Base-by-base conservation (phyloP, 2,888 invertebrate species). In the Drosophila nr. perissopoda region DNA sequence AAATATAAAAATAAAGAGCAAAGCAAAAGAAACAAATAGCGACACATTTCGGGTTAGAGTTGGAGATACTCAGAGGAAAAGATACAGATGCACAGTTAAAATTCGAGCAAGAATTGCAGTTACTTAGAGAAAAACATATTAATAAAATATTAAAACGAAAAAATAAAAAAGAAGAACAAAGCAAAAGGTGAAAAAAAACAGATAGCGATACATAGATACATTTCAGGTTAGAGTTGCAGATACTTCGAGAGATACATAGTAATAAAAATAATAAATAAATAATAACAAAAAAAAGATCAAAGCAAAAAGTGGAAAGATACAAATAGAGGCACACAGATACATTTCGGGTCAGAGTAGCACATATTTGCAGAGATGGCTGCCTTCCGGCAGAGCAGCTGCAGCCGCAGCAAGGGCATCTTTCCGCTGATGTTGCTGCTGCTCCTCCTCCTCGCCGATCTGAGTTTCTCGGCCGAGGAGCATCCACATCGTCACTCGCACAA, bases 401-500 rank as follows among this genome's bases (percentile, higher is more conserved):
- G 36, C 49, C 56, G 57, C 51, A 65, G 60, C 70, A 51, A 33
- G 48, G 49, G 69, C 11, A 11, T 52, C 21, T 56, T 52, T 48
- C 58, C 64, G 57, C 38, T 75, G 29, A 36, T 73, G 81, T 42
- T 68, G 42, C 52, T 72, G 56, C 52, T 76, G 71, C 49, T 79
- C 52, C 81, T 81, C 18, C 68, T 79, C 8, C 60, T 76, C 34
- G 71, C 76, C 7, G 81, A 63, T 25, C 21, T 59, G 8, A 59
- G 78, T 60, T 77, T 27, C 5, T 46, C 46, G 25, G 49, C 49
- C 36, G 72, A 78, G 40, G 53, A 72, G 54, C 70, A 76, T 62
- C 40, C 67, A 18, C 77, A 77, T 66, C 80, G 76, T 10, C 80
- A 75, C 40, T 27, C 42, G 21, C 80, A 71, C 11, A 59, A 74